Conservation (phyloP, 2,888 invertebrate genomes). For the Ochropleura plecta region DNA sequence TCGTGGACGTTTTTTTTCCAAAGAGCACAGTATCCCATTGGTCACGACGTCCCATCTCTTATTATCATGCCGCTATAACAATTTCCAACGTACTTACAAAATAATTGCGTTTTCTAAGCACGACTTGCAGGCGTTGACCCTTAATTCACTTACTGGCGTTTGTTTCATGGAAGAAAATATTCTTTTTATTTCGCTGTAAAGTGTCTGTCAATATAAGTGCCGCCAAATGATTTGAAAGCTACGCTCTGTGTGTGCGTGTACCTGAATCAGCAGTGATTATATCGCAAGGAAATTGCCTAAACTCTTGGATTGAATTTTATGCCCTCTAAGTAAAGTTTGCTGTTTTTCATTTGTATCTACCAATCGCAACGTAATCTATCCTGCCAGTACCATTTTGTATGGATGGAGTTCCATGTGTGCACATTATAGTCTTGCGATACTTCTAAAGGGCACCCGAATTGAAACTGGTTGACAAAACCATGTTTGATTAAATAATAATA, state of each 20-base stretch:
- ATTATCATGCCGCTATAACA: conserved; percentile 86
- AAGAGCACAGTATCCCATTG: conserved; percentile 70
- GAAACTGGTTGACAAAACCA: not conserved
- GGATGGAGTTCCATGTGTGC: not conserved
- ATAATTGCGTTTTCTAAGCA: conserved; percentile 88
- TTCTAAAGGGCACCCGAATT: not conserved
- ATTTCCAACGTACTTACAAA: conserved; percentile 83
- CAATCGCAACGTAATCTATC: not conserved
- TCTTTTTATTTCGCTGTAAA: conserved; percentile 14
- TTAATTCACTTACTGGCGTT: conserved; percentile 72
- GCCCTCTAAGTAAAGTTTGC: not conserved
- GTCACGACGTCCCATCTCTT: conserved; percentile 83
- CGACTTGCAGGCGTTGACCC: conserved; percentile 86
- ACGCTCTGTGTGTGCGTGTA: too few relatives aligned
- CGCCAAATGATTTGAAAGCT: not conserved
- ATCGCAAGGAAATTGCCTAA: too few relatives aligned
- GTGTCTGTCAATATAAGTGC: conserved; percentile 8
- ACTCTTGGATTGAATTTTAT: too few relatives aligned
- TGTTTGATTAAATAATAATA: conserved; percentile 54
- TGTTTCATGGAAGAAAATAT: conserved; percentile 47
- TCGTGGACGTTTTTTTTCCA: conserved; percentile 45
- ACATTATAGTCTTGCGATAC: not conserved
- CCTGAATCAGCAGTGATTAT: too few relatives aligned
- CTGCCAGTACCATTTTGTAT: not conserved
- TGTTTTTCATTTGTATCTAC: not conserved